A percentile compares a stretch with the other conserved stretches of the same genome.
Evolutionary conservation across 2,113 vertebrate species (phyloP).

Genomic region (Sinocyclocheilus anshuiensis): DNA sequence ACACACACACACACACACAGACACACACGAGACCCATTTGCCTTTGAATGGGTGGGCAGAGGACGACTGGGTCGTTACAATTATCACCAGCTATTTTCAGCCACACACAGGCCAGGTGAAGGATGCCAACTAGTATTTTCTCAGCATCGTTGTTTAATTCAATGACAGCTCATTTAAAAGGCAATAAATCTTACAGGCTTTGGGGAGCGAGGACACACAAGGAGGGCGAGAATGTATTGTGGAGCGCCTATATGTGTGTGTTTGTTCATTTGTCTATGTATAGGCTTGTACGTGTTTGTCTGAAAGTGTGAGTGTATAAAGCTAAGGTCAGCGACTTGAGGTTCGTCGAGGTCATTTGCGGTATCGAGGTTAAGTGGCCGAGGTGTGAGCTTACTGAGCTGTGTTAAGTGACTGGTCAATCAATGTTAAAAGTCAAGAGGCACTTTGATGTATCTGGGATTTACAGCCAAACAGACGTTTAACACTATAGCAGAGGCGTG

Average conservation of each 20-base stretch:
- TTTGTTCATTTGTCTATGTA: conserved; percentile 12
- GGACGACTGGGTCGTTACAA: conserved; percentile 65
- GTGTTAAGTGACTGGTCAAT: conserved; percentile 65
- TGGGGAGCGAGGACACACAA: conserved; percentile 36
- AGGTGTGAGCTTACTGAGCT: conserved; percentile 46
- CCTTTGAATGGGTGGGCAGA: conserved; percentile 68
- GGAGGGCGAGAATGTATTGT: conserved; percentile 24
- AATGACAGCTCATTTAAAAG: conserved; percentile 55
- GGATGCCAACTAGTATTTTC: conserved; percentile 50
- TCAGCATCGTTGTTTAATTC: conserved; percentile 53
- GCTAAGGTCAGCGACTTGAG: conserved; percentile 39
- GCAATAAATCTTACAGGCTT: conserved; percentile 52
- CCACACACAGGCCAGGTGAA: conserved; percentile 52
- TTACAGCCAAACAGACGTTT: conserved; percentile 58
- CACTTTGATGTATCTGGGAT: conserved; percentile 64
- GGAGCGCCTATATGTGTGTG: neutral
- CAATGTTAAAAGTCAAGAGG: conserved; percentile 71
- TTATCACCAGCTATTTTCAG: conserved; percentile 74
- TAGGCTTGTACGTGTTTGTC: conserved; percentile 9
- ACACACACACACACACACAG: conserved; percentile 52
- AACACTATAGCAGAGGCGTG: conserved; percentile 32
- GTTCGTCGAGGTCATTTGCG: conserved; percentile 36
- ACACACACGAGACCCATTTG: conserved; percentile 48
- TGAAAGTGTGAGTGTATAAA: conserved; percentile 19
- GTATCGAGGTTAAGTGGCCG: conserved; percentile 42